These are phyloP conservation scores for Plagiodera versicolora DNA, from an alignment of 2,888 invertebrate species.

Conservation along the genomic window DNA sequence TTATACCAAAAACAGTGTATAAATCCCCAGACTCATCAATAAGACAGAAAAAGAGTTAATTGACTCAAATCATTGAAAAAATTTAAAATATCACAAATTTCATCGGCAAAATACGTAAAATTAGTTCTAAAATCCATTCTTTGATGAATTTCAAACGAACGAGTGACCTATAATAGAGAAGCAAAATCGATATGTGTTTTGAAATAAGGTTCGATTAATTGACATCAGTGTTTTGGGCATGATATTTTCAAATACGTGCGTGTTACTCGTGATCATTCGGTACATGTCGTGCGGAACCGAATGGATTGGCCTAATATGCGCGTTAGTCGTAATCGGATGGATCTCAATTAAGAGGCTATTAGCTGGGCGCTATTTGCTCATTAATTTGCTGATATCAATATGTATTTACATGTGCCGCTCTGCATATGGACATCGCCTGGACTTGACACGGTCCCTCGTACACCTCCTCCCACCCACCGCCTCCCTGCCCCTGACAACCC, in stretches of 20 bases:
- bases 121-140: no score
- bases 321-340: conserved; percentile 37
- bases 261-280: neutral
- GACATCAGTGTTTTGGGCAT: no score
- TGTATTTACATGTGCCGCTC: conserved; percentile 46
- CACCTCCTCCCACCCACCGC: neutral
- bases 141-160: no score
- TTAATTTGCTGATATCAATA: conserved; percentile 51
- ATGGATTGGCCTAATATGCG: conserved; percentile 21
- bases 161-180: no score
- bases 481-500: neutral
- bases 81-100: no score
- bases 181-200: no score
- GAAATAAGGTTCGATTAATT: no score
- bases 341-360: conserved; percentile 44
- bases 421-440: conserved; percentile 32
- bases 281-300: conserved; percentile 12
- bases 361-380: conserved; percentile 40
- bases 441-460: conserved; percentile 28
- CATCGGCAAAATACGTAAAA: no score
- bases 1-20: no score
- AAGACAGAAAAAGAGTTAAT: no score
- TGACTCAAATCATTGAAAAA: no score
- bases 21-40: no score
- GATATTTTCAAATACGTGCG: conserved; percentile 7